Conservation (phyloP, 2,113 vertebrate species). For the Tympanuchus pallidicinctus region DNA sequence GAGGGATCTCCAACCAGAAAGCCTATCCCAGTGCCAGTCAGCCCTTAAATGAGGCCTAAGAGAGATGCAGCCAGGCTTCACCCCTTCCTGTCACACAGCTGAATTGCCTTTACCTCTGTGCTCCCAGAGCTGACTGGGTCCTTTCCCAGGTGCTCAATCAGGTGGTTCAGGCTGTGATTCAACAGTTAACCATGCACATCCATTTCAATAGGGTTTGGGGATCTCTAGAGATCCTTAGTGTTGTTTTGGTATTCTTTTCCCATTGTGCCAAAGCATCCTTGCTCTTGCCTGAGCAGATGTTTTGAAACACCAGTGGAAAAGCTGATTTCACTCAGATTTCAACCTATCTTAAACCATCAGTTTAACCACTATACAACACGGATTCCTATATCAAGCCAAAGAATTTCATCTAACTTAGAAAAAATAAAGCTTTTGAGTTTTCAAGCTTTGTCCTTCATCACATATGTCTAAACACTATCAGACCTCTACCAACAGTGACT, state of each 20-base stretch:
- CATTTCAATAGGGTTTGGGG: background rate
- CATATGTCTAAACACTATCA: rapidly evolving
- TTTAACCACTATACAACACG: background rate
- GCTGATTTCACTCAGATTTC: background rate
- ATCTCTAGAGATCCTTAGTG: background rate
- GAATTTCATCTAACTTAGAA: background rate
- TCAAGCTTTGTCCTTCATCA: background rate
- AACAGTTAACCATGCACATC: too few relatives aligned
- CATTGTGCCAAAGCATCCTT: background rate
- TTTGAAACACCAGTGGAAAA: background rate
- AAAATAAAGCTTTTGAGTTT: background rate
- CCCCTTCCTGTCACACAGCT: too few relatives aligned
- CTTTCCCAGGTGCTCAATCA: too few relatives aligned
- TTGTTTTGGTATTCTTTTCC: background rate
- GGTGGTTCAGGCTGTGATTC: too few relatives aligned
- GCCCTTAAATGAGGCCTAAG: too few relatives aligned
- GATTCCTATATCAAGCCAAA: background rate
- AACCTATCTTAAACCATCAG: background rate
- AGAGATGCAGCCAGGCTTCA: too few relatives aligned
- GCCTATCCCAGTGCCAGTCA: too few relatives aligned
- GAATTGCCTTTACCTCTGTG: too few relatives aligned
- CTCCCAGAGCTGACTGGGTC: too few relatives aligned
- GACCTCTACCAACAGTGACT: background rate
- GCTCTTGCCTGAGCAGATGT: background rate
- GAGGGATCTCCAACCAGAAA: too few relatives aligned